Conservation (phyloP, 2,113 vertebrate species). For the Calidris pygmaea region DNA sequence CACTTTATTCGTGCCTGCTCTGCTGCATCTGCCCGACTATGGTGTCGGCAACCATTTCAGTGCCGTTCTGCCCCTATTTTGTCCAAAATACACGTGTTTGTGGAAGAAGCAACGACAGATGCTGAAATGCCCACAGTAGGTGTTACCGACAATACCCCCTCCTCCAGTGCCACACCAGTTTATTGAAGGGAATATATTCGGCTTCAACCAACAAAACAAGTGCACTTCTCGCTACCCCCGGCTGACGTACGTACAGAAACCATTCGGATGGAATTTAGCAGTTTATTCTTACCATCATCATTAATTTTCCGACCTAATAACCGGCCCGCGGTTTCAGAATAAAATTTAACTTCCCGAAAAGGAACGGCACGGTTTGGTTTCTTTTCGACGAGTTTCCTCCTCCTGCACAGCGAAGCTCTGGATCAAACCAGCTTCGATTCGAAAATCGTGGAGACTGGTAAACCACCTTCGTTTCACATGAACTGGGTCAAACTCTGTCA, state of each 20-base stretch:
- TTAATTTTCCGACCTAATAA: neutral
- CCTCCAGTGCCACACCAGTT: neutral
- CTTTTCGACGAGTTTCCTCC: neutral
- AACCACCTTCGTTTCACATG: neutral
- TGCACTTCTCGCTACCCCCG: neutral
- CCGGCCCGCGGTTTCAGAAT: neutral
- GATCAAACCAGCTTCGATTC: neutral
- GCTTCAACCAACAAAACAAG: neutral
- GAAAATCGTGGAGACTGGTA: neutral
- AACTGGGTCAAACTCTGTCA: neutral
- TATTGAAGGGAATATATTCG: neutral
- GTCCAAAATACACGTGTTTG: neutral
- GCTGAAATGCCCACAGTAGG: neutral
- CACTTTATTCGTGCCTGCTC: neutral
- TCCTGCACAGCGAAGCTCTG: neutral
- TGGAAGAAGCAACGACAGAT: neutral
- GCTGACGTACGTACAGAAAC: neutral
- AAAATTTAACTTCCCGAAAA: neutral
- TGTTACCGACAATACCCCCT: neutral
- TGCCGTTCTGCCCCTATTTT: neutral
- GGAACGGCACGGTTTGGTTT: neutral
- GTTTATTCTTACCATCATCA: neutral
- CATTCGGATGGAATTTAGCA: neutral
- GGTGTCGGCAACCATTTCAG: neutral
- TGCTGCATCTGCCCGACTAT: neutral